Conservation (phyloP, 2,113 vertebrate genomes). For the Stomatorhinus ivindoensis region DNA sequence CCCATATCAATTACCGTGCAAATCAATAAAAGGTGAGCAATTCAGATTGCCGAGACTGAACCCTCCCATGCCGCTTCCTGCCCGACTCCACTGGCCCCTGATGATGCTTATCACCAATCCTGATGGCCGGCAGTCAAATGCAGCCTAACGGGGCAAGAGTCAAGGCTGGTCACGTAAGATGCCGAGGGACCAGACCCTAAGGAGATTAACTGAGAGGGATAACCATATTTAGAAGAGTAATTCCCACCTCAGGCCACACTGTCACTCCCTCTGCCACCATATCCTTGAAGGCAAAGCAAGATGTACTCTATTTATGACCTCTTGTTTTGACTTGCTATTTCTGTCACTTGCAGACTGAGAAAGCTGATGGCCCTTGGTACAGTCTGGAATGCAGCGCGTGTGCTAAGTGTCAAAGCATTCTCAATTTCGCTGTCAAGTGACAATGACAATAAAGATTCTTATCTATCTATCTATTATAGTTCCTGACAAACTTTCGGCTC, state of each 20-base stretch:
- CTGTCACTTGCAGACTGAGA: not conserved
- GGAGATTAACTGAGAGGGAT: slow-evolving; percentile 28
- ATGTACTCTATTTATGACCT: not conserved
- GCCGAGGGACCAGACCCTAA: slow-evolving; percentile 18
- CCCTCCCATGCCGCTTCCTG: not conserved
- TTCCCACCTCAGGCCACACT: slow-evolving; percentile 11
- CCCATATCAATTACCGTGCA: not conserved
- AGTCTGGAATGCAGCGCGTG: not conserved
- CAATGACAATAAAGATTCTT: too few relatives aligned
- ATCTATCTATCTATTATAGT: not conserved
- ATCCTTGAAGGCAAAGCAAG: not conserved
- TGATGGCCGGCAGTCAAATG: not conserved
- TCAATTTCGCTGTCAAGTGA: too few relatives aligned
- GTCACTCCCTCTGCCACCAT: not conserved
- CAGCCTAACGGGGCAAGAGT: slow-evolving; percentile 12
- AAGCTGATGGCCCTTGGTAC: not conserved
- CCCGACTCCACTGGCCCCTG: not conserved
- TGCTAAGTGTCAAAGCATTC: not conserved
- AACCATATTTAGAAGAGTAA: slow-evolving; percentile 29
- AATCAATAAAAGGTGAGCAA: not conserved
- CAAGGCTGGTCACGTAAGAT: slow-evolving; percentile 2
- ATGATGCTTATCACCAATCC: not conserved
- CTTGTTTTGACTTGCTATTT: slow-evolving; percentile 12
- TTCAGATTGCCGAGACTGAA: not conserved
- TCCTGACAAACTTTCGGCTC: not conserved